A percentile compares a stretch with the other conserved stretches of the same genome.
Evolutionary conservation across 2,888 invertebrate species (phyloP).

Genomic region (Pseudococcus jackbeardsleyi): DNA sequence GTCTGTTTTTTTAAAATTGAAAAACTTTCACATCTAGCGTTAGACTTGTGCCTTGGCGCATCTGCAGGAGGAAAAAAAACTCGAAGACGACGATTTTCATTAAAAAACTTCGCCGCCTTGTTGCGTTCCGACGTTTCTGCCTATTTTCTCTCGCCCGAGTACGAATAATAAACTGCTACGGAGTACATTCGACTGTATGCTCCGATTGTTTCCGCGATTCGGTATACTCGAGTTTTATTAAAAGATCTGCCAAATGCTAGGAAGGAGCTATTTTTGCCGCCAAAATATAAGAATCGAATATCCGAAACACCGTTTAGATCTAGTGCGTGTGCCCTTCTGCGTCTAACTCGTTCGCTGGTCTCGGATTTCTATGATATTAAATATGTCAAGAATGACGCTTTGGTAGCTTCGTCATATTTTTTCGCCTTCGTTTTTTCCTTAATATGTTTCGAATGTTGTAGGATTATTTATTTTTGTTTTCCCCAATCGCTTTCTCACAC

Average conservation of each 20-base stretch:
- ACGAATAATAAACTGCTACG: not conserved
- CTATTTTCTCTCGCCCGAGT: not conserved
- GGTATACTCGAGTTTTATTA: not conserved
- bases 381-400: conserved; percentile 19
- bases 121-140: not conserved
- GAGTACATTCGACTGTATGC: not conserved
- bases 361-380: not conserved
- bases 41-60: not conserved
- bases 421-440: not conserved
- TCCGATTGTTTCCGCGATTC: not conserved
- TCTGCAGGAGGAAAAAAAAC: not conserved
- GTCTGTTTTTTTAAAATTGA: conserved; percentile 2
- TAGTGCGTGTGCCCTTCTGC: not conserved
- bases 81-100: not conserved
- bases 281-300: not conserved
- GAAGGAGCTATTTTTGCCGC: conserved; percentile 2
- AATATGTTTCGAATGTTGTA: conserved; percentile 2
- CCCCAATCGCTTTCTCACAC: not conserved
- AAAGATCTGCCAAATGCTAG: conserved; percentile 2
- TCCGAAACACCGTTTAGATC: conserved; percentile 39
- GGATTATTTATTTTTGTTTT: not conserved
- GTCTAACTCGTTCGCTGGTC: not conserved
- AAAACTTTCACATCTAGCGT: not conserved
- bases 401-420: not conserved
- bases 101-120: not conserved